Evolutionary conservation across 2,888 invertebrate genomes (phyloP), one percentile per base, ranked within the genome.

Genomic region (Apoda limacodes): DNA sequence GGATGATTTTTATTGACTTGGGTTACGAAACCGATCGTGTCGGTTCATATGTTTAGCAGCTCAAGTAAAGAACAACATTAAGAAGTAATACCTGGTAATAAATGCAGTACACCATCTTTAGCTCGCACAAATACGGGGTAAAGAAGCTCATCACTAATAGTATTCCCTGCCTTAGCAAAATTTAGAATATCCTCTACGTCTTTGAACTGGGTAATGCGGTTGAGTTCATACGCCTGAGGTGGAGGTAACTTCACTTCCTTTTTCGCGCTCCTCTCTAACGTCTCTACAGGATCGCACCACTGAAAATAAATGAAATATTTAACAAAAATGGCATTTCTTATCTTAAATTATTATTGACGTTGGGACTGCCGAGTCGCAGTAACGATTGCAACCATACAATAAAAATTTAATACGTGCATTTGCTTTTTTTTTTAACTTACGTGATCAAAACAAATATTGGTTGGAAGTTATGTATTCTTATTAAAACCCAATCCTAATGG

Each of bases 151-250:
- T 76, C 67, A 22, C 87, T 87, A 27, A 72, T 54, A 26, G 59
- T 57, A 27, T 83, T 83, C 20, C 88, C 82, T 9, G 82, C 53
- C 22, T 68, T 56, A 1, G 88, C 85, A 61, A 88, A 88, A 21
- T 75, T 48, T 5, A 82, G 50, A 13, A 93, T 63, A 29, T 84
- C 53, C 3, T 86, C 80, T 27, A 88, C 60, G 25, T 83, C 74
- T 4, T 59, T 49, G 42, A 88, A 83, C 37, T 83, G 80, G 1
- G 80, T 59, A 13, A 92, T 64, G 28, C 88, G 82, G 7, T 80
- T 76, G 2, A 92, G 59, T 68, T 94, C 93, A 56, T 92, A 92
- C 28, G 83, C 61, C 62, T 94, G 94, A 1, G 94, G 93, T 2
- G 89, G 88, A 25, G 87, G 86, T 9, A 94, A 51, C 31, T 65